These are phyloP conservation scores for Dicaeum eximium DNA, from an alignment of 2,113 vertebrate species.

Conservation along the genomic window DNA sequence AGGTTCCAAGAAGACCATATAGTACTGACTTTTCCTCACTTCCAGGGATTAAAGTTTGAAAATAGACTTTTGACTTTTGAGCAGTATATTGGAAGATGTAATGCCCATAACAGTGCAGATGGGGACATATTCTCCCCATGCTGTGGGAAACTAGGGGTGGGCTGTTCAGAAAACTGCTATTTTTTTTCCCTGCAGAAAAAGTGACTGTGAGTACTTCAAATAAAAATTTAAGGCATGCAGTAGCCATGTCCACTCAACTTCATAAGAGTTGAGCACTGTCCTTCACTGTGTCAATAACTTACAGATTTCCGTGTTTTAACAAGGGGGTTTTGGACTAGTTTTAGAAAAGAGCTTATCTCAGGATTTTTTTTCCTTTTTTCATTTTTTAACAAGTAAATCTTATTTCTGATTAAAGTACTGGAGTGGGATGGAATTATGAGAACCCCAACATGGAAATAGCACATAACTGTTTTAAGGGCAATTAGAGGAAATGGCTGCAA, in stretches of 20 bases:
- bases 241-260: neutral
- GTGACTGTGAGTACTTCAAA: neutral
- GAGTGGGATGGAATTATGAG: neutral
- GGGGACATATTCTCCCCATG: neutral
- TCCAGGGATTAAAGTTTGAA: neutral
- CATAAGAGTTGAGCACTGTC: neutral
- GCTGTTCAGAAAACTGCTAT: neutral
- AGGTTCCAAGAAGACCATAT: neutral
- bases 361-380: accelerated
- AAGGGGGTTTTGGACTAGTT: neutral
- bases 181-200: neutral
- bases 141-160: neutral
- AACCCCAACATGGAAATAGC: neutral
- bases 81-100: neutral
- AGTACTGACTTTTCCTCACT: neutral
- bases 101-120: neutral
- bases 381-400: neutral
- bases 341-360: neutral
- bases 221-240: neutral
- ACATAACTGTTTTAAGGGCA: neutral
- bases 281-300: neutral
- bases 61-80: neutral
- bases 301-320: neutral
- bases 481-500: neutral
- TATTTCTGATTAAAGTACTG: neutral